Base-by-base conservation (phyloP, 2,888 invertebrate genomes). In the Dromius quadrimaculatus region DNA sequence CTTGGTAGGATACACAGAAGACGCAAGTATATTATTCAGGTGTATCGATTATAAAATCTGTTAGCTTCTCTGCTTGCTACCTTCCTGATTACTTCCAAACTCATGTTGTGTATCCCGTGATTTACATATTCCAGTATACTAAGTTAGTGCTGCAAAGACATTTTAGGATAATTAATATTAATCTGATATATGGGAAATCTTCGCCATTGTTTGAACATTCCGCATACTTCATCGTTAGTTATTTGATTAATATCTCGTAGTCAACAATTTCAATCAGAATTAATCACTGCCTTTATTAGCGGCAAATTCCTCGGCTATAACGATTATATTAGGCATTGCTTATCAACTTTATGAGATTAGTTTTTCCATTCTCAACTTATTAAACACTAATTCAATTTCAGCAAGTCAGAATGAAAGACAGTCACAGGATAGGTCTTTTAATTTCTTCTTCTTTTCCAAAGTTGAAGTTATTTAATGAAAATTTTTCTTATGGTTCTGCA, bases 261-360 rank as follows among this genome's bases (percentile, higher is more conserved):
- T 62, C 41, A 62, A 62, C 62, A 62, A 62, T 62, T 62, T 62
- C 62, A 62, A 62, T 62, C 62, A 62, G 62, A 62, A 62, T 62
- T 62, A 62, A 62, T 62, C 62, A 62, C 41, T 9, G 23, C 6
- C 41, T 22, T 41, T 38, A 62, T 62, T 62, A 62, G 41, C 62
- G 22, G 41, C 36, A 41, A 62, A 62, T 22, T 62, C 54, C 23
- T 28, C 28, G 23, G 54, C 23, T 54, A 32, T 15, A 23, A 23
- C 11, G 23, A 32, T 54, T 54, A 54, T 54, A 54, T 54, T 54
- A 54, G 28, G 54, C 54, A 32, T 32, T 54, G 54, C 28, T 54
- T 54, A 54, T 13, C 15, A 54, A 54, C 54, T 54, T 54, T 28
- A 23, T 54, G 13, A 54, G 54, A 54, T 54, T 54, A 32, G 54